Percentiles rank a stretch among this genome's conserved stretches.
These are phyloP conservation scores for Cassiopea xamachana DNA, from an alignment of 30 jellyfish, hydroid and myxozoan genomes.

Conservation along the genomic window DNA sequence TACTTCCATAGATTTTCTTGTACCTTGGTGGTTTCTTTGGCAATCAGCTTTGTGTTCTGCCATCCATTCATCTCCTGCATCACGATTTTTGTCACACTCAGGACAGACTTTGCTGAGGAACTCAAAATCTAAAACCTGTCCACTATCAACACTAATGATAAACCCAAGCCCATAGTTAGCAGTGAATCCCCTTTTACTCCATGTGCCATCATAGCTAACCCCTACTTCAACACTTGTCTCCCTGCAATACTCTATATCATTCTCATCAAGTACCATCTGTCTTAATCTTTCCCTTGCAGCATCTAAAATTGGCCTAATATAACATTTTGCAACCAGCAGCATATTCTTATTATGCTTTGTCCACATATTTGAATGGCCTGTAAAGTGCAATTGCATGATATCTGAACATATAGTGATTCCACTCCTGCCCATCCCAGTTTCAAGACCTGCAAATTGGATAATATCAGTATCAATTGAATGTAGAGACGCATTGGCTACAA, in stretches of 20 bases:
- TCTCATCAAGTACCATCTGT: constrained; percentile 6
- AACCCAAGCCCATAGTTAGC: constrained; percentile 47
- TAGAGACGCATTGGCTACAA: too few relatives aligned
- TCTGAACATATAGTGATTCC: too few relatives aligned
- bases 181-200: constrained; percentile 52
- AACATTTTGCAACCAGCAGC: too few relatives aligned
- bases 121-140: constrained; percentile 23
- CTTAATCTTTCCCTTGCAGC: constrained; percentile 33
- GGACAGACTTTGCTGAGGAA: constrained; percentile 37
- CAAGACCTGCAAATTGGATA: too few relatives aligned
- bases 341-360: too few relatives aligned
- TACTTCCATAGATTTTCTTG: constrained; percentile 44
- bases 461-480: too few relatives aligned
- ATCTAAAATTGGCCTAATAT: not conserved
- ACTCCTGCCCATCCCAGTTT: too few relatives aligned
- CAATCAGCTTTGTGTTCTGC: constrained; percentile 11
- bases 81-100: constrained; percentile 11
- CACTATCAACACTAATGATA: constrained; percentile 38
- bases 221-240: constrained; percentile 22
- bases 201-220: constrained; percentile 56
- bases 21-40: constrained; percentile 1
- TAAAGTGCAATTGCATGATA: too few relatives aligned
- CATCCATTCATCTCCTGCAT: constrained; percentile 49
- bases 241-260: constrained; percentile 2
- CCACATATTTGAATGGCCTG: too few relatives aligned